These are phyloP conservation scores for Lissonota sp. DNA, from an alignment of 2,888 invertebrate genomes.

Conservation along the genomic window DNA sequence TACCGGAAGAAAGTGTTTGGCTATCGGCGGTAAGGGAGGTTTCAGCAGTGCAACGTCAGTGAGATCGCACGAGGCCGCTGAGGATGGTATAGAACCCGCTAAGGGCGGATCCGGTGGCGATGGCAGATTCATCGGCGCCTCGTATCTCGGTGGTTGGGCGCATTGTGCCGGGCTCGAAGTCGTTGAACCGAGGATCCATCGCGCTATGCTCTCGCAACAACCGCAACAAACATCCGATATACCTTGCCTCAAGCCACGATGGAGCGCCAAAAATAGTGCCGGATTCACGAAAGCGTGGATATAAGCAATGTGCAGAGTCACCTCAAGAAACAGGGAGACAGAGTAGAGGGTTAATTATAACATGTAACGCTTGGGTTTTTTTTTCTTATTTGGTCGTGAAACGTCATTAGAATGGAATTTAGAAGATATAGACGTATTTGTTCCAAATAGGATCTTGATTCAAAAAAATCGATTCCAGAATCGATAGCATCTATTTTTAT, in stretches of 20 bases:
- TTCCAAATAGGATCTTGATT: too few relatives aligned
- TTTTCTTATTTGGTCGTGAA: too few relatives aligned
- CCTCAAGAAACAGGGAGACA: slow-evolving; percentile 84
- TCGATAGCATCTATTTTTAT: too few relatives aligned
- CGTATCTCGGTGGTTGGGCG: slow-evolving; percentile 78
- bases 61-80: slow-evolving; percentile 74
- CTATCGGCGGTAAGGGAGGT: slow-evolving; percentile 79
- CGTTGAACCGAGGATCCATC: slow-evolving; percentile 85
- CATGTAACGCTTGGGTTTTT: not conserved
- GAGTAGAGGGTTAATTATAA: not conserved
- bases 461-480: too few relatives aligned
- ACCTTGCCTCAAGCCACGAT: slow-evolving; percentile 90
- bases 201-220: slow-evolving; percentile 88
- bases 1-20: slow-evolving; percentile 79
- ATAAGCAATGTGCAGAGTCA: slow-evolving; percentile 94
- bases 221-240: slow-evolving; percentile 91
- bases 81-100: slow-evolving; percentile 61
- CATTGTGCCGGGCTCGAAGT: slow-evolving; percentile 72
- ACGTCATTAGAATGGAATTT: too few relatives aligned
- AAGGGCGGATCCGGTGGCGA: slow-evolving; percentile 70
- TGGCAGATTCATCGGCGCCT: slow-evolving; percentile 71
- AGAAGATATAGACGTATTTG: too few relatives aligned
- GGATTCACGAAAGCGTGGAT: slow-evolving; percentile 95
- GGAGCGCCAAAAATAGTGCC: slow-evolving; percentile 91
- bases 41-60: slow-evolving; percentile 81